These are phyloP conservation scores for Zygothrica quintamaculata DNA, from an alignment of 2,888 invertebrate genomes.

Conservation along the genomic window DNA sequence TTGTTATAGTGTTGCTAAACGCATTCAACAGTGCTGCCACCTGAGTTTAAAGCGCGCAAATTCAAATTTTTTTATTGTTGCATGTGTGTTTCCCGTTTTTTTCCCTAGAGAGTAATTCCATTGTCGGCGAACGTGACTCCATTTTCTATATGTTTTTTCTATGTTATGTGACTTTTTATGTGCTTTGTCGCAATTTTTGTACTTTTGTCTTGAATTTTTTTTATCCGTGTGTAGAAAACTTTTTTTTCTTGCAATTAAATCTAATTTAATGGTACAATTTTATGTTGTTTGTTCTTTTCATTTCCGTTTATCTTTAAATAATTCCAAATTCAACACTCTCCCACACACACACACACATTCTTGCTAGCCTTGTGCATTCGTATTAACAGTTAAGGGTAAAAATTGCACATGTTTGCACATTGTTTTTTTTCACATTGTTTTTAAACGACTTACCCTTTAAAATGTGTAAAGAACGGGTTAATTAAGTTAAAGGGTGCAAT, in stretches of 20 bases:
- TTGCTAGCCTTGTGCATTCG: not conserved
- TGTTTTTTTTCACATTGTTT: conserved; percentile 41
- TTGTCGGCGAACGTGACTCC: conserved; percentile 64
- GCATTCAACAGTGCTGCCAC: conserved; percentile 19
- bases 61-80: not conserved
- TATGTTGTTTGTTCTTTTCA: conserved; percentile 22
- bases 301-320: conserved; percentile 11
- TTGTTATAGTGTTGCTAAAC: conserved; percentile 17
- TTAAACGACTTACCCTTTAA: not conserved
- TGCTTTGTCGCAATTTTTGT: conserved; percentile 34
- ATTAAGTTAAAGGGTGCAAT: not conserved
- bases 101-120: conserved; percentile 54
- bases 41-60: not conserved
- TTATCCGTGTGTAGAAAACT: conserved; percentile 9
- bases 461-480: not conserved
- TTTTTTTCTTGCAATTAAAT: conserved; percentile 63
- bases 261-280: conserved; percentile 63
- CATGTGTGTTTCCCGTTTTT: not conserved
- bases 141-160: conserved; percentile 52
- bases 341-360: conserved; percentile 5
- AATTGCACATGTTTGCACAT: conserved; percentile 57
- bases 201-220: not conserved
- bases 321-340: conserved; percentile 1
- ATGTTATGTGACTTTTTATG: conserved; percentile 52
- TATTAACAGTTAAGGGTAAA: conserved; percentile 32